Evolutionary conservation across 2,113 vertebrate species (phyloP), one percentile per base, ranked within the genome.

Genomic region (Piprites chloris): DNA sequence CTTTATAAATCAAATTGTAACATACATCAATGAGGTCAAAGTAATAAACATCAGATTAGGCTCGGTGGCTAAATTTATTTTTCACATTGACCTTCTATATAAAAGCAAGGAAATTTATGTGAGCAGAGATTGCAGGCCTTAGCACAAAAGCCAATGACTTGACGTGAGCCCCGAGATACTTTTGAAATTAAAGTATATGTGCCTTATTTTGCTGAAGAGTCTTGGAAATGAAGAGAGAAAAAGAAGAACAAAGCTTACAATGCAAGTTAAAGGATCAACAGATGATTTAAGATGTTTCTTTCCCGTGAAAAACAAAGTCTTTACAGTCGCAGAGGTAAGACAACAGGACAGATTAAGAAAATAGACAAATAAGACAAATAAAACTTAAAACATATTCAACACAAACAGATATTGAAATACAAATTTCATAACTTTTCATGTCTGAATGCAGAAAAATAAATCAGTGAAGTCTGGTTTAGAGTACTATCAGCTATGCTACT

Each of bases 101-200:
- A 94, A 91, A 95, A 95, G 42, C 33, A 92, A 74, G 28, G 13
- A 77, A 87, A 95, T 85, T 72, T 81, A 87, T 68, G 69, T 65
- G 33, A 90, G 22, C 78, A 74, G n/a, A 83, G 30, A 66, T 53
- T 30, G 35, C 21, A 78, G 17, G 9, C 35, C 47, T 50, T 61
- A 35, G 53, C 32, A 91, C 11, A 72, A 95, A 67, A 79, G 24
- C 13, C n/a, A 89, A 32, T 26, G 50, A 47, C 14, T 79, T 66
- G 7, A 41, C 14, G 55, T 2, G 4, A 85, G n/a, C 7, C 18
- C 21, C 41, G 9, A 62, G 32, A 87, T 90, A 85, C 47, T 66
- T 79, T 9, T 26, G 11, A 68, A 80, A 73, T 86, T 44, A 67
- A 62, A 1, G 0, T 14, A 2, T 39, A 42, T 41, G 17, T 56